Evolutionary conservation across 2,113 vertebrate genomes (phyloP), one percentile per base, ranked within the genome.

Genomic region (Cyrtonyx montezumae): DNA sequence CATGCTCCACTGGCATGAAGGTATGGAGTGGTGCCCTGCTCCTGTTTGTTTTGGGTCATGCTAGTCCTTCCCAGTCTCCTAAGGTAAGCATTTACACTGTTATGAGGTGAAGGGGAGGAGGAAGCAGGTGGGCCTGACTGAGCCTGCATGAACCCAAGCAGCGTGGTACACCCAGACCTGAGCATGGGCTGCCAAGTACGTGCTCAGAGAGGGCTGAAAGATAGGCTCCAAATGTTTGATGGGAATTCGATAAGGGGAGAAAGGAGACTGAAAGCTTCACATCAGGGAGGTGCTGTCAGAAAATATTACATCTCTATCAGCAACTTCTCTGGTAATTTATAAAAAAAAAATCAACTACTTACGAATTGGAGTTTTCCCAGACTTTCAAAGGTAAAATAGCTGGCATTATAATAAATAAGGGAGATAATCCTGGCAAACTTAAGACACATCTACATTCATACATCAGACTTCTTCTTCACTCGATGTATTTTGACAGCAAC

Each of bases 151-250:
- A 3, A 2, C 16, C 11, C 11, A 56, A 49, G 17, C 46, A 68
- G 34, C 1, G 0, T 0, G 1, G 16, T 16, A 20, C 1, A 28
- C 13, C 30, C 6, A 15, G 25, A 12, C 40, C 71, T 21, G 30
- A 49, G 37, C 21, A 88, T 37, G 48, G 15, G 30, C 3, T 3
- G 5, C 69, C 16, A 11, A 17, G 22, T 7, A 22, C n/a, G 19
- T 6, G 17, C 46, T 81, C 80, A 56, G 49, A 8, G 14, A 12
- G 42, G 37, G 32, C 7, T 75, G 69, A n/a, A 90, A 20, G 12
- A 15, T 4, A 18, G 55, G n/a, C 1, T 81, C 8, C 7, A 45
- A 46, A 49, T 13, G 8, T 37, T 30, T 34, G 16, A 17, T 0
- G 7, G 11, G 26, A 78, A 49, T 42, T 23, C 30, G 58, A 19